Evolutionary conservation across 2,888 invertebrate species (phyloP), one percentile per base, ranked within the genome.

Genomic region (Schizaphis graminum): DNA sequence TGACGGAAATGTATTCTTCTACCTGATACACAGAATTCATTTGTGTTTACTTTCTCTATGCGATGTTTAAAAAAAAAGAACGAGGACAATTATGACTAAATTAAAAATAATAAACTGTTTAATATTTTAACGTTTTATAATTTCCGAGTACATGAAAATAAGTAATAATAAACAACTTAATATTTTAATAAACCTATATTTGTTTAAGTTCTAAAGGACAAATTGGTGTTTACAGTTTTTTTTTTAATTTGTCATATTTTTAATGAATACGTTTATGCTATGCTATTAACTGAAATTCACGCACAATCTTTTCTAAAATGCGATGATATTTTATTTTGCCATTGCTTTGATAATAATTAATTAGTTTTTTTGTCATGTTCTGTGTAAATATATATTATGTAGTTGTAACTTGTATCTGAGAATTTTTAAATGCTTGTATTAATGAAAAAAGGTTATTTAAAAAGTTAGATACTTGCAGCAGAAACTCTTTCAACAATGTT

Each of bases 21-120:
- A 91, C 61, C 3, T 67, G 35, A 47, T 49, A 92, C 28, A 49
- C 49, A 61, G 57, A 7, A 61, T 92, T 87, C 49, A 47, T 49
- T 57, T 61, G 26, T 87, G 26, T 87, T 61, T 86, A 87, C 92
- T 88, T 92, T 92, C 92, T 88, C 92, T 92, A 11, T 35, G 28
- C 8, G 28, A 35, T 77, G 35, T 21, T 77, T 41, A 28, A n/a
- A 77, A 77, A 77, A 77, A 77, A 77, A 77, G 21, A 77, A 77
- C 35, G 8, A 77, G 77, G 21, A 77, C 35, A 77, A 77, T 77
- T 35, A 77, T 35, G 35, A 77, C 21, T 3, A 77, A 77, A 77
- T 77, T 77, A 35, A 35, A 77, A 77, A 77, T 35, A 35, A 77
- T 35, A 35, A 35, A 35, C 8, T 77, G 35, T 77, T 21, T 21